Percentiles rank a stretch among this genome's conserved stretches.
Conservation (phyloP, 2,113 vertebrate genomes). For the Megalops atlanticus region DNA sequence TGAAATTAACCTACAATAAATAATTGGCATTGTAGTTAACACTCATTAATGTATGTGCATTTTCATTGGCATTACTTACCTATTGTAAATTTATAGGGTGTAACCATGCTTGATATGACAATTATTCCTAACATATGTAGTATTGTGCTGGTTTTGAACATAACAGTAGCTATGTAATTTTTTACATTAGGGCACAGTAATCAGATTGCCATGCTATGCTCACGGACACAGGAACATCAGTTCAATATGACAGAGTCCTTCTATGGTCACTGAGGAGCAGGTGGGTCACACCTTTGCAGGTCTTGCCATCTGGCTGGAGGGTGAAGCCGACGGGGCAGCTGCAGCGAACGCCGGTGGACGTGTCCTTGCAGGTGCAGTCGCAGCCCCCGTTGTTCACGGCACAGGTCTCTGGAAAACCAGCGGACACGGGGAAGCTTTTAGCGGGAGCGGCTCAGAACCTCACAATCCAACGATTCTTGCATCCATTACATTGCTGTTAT, state of each 20-base stretch:
- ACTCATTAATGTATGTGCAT: no score
- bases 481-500: no score
- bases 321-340: slow-evolving; percentile 93
- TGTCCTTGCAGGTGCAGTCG: slow-evolving; percentile 96
- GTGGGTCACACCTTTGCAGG: slow-evolving; percentile 86
- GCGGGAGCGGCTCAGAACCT: not conserved
- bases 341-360: slow-evolving; percentile 94
- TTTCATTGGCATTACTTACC: no score
- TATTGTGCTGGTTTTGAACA: no score
- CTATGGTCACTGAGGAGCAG: not conserved
- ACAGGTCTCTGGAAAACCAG: slow-evolving; percentile 83
- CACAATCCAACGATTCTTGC: no score
- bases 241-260: not conserved
- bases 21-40: no score
- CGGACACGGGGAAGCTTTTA: not conserved
- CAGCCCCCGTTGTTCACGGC: slow-evolving; percentile 96
- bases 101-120: no score
- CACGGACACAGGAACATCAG: not conserved
- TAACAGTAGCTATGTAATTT: not conserved
- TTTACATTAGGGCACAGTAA: not conserved
- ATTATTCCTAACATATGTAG: no score
- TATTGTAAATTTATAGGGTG: no score
- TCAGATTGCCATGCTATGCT: no score
- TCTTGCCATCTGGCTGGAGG: slow-evolving; percentile 91
- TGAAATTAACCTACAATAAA: no score